Base-by-base conservation (phyloP, 1,140 invertebrate genomes). In the Pentalonia nigronervosa region DNA sequence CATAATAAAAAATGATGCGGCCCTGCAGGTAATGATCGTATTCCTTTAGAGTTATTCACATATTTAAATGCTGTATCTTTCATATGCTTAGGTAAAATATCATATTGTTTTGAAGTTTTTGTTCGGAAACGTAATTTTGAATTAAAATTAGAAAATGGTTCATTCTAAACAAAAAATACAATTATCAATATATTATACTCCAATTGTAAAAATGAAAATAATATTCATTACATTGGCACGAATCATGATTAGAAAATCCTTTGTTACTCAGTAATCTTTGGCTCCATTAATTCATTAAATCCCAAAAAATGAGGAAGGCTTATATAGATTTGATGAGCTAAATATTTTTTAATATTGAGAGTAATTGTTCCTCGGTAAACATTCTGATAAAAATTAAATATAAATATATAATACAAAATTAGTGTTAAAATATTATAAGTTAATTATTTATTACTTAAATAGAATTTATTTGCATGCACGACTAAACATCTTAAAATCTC, bases 31-130 rank as follows among this genome's bases (percentile, higher is more conserved):
- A 41, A 41, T 47, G 23, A 50, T 30, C 48, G 76, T 84, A 86
- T 36, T 53, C 60, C 41, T 93, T 93, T 93, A 86, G 81, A 83
- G 41, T 84, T 67, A 8, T 93, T 91, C 17, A 11, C 30, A 30
- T 56, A 47, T 23, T 76, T 81, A 6, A 92, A 89, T 17, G 56
- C 25, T 41, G 45, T 67, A 47, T 93, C 87, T 53, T 94, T 93
- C 14, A 92, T 41, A 93, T 94, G 92, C 86, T 94, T 91, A 0
- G 94, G 94, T 67, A 94, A 93, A 34, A 94, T 84, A 83, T 94
- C 92, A 41, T 86, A 53, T 21, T 93, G 56, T 45, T 88, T 94
- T 45, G 60, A 56, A 23, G 89, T 50, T 86, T 93, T 93, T 86
- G 89, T 88, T 76, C 94, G 56, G 91, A 93, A 91, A 76, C 94